These are phyloP conservation scores for Monarcha castaneiventris DNA, from an alignment of 2,113 vertebrate species.

Conservation along the genomic window DNA sequence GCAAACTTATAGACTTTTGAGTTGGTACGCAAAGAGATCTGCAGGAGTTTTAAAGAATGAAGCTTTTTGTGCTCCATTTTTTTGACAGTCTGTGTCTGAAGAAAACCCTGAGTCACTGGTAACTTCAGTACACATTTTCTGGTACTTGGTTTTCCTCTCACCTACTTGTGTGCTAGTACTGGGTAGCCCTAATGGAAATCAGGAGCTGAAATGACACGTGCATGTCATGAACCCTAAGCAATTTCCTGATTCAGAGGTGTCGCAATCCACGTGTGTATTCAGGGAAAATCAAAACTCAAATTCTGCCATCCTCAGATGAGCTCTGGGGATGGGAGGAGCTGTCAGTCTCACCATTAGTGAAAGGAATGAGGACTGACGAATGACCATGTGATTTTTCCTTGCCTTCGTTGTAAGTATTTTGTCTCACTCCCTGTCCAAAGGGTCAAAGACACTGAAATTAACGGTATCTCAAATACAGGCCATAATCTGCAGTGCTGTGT, in stretches of 20 bases:
- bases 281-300: conserved; percentile 73
- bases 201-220: background rate
- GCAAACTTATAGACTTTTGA: background rate
- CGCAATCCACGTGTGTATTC: background rate
- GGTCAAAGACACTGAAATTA: background rate
- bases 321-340: background rate
- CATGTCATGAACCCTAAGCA: background rate
- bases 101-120: background rate
- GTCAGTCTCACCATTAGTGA: background rate
- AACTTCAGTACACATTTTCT: background rate
- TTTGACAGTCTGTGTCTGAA: background rate
- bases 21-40: background rate
- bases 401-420: conserved; percentile 26
- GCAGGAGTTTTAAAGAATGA: background rate
- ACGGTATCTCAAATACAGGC: background rate
- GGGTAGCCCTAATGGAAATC: background rate
- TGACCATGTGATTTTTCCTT: conserved; percentile 55
- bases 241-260: background rate
- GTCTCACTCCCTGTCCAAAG: background rate
- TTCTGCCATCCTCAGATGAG: conserved; percentile 38
- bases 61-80: background rate
- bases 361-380: background rate
- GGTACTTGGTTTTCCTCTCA: conserved; percentile 23
- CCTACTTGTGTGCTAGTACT: background rate
- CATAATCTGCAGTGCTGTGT: background rate